Conservation (phyloP, 2,797 vertebrate genomes). For the Pangasius larnaudii region DNA sequence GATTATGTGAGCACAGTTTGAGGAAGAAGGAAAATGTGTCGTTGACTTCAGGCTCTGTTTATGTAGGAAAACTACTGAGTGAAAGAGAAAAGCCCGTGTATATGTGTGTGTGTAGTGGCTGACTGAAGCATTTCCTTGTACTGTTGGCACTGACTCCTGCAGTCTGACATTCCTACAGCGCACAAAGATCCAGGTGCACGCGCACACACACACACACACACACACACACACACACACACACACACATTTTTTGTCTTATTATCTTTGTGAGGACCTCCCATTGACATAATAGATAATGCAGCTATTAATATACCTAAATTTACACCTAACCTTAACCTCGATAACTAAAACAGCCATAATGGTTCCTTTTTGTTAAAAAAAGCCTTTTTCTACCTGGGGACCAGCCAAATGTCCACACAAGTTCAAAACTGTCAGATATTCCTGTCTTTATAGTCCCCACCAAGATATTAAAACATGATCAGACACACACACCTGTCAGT, state of each 20-base stretch:
- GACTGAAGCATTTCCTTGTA: constrained; percentile 74
- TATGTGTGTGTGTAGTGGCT: constrained; percentile 66
- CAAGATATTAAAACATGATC: neutral
- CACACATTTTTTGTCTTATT: neutral
- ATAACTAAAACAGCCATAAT: too few relatives aligned
- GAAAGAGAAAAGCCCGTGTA: constrained; percentile 22
- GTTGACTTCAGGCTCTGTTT: constrained; percentile 71
- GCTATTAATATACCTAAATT: neutral
- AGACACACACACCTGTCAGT: neutral
- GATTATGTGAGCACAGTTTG: constrained; percentile 1
- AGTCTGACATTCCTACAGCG: constrained; percentile 53
- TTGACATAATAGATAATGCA: neutral
- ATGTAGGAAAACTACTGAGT: constrained; percentile 49
- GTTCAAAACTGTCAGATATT: neutral
- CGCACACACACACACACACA: constrained; percentile 33
- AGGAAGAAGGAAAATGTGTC: constrained; percentile 33
- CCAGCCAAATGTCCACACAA: neutral
- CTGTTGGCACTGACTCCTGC: constrained; percentile 57
- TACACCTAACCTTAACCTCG: neutral
- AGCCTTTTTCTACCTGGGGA: neutral
- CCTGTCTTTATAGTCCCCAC: neutral
- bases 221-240: constrained; percentile 42
- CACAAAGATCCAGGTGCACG: constrained; percentile 71
- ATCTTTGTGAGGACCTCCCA: neutral
- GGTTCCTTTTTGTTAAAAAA: too few relatives aligned